Conservation (phyloP, 1,140 invertebrate genomes). For the Anastrepha obliqua region DNA sequence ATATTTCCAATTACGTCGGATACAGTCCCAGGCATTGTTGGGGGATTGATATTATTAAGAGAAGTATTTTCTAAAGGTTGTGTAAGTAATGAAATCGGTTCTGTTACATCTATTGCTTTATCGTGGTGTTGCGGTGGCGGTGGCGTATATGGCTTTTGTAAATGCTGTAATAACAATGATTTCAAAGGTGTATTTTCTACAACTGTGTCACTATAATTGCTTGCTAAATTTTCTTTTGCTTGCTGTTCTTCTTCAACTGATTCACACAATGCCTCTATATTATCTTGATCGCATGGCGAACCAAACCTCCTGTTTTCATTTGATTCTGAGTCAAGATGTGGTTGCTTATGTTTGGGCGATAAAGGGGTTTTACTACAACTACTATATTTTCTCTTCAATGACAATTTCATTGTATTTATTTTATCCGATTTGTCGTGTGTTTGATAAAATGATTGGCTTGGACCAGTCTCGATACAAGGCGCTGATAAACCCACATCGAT, state of each 20-base stretch:
- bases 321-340: neutral
- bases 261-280: constrained; percentile 6
- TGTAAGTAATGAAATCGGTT: neutral
- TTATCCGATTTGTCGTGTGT: neutral
- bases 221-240: neutral
- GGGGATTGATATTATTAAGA: neutral
- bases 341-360: neutral
- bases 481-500: neutral
- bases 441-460: neutral
- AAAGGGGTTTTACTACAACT: neutral
- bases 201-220: neutral
- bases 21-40: neutral
- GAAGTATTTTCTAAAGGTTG: neutral
- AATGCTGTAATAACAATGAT: constrained; percentile 66
- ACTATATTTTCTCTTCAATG: constrained; percentile 29
- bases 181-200: constrained; percentile 54
- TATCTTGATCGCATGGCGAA: neutral
- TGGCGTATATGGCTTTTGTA: constrained; percentile 61
- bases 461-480: neutral
- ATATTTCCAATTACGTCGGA: neutral
- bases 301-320: neutral
- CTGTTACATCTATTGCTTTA: too few relatives aligned
- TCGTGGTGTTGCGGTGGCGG: neutral
- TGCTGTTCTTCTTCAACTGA: neutral
- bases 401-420: neutral